Evolutionary conservation across 2,888 invertebrate genomes (phyloP).

Genomic region (Cactoblastis cactorum): DNA sequence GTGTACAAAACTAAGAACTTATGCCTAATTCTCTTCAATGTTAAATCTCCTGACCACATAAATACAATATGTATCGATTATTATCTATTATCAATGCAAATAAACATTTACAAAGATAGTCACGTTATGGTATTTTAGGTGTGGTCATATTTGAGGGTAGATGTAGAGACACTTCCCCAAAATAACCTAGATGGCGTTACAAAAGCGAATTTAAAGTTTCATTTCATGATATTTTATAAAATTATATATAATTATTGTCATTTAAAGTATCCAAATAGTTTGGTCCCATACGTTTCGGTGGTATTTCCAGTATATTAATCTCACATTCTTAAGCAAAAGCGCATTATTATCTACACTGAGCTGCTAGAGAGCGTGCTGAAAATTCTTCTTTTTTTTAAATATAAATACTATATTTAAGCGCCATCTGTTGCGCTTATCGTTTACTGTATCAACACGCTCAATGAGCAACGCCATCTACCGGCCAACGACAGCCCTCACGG

Average conservation of each 20-base stretch:
- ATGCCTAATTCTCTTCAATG: not conserved
- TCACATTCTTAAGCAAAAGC: not conserved
- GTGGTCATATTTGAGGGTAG: not conserved
- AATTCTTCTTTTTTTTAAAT: not conserved
- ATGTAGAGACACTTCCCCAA: not conserved
- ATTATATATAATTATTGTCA: not conserved
- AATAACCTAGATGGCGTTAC: not conserved
- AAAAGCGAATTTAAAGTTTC: too few species aligned
- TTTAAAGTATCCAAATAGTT: too few species aligned
- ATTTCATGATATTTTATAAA: not conserved
- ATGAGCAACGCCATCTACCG: constrained; percentile 27
- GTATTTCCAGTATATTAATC: constrained; percentile 9
- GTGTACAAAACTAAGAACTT: not conserved
- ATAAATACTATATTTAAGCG: too few species aligned
- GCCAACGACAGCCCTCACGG: constrained; percentile 68
- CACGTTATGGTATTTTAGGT: not conserved
- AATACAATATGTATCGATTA: not conserved
- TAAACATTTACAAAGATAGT: not conserved
- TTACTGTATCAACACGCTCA: not conserved
- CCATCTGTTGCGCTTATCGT: too few species aligned
- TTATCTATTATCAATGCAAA: not conserved
- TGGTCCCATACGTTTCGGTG: not conserved
- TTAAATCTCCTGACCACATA: not conserved
- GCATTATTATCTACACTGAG: not conserved
- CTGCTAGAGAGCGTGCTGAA: not conserved